A percentile compares a stretch with the other conserved stretches of the same genome.
Evolutionary conservation across 2,113 vertebrate species (phyloP).

Genomic region (Scomber japonicus): DNA sequence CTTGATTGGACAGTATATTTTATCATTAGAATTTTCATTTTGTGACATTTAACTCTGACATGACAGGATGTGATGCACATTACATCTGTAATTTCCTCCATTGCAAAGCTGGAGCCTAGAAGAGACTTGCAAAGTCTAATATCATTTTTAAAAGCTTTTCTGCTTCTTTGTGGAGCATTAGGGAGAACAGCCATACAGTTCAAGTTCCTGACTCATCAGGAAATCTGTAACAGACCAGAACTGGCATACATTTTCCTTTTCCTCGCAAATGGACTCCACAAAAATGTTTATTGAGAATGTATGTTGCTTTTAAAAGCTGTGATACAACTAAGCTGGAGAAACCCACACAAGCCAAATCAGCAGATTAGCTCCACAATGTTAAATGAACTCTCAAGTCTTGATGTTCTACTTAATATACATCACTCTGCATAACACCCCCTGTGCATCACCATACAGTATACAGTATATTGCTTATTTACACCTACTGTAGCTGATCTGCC

Average conservation of each 20-base stretch:
- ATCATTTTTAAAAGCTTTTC: too few relatives aligned
- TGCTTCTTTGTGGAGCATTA: too few relatives aligned
- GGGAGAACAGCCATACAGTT: too few relatives aligned
- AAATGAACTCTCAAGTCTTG: constrained; percentile 45
- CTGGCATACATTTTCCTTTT: too few relatives aligned
- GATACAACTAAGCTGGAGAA: constrained; percentile 12
- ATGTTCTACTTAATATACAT: constrained; percentile 47
- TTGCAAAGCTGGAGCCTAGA: too few relatives aligned
- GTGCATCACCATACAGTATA: constrained; percentile 36
- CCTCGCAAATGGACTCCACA: too few relatives aligned
- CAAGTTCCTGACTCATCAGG: too few relatives aligned
- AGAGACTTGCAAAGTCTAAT: too few relatives aligned
- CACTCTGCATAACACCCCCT: constrained; percentile 20
- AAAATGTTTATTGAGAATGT: neutral
- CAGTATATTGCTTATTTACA: constrained; percentile 49
- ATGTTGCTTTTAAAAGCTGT: constrained; percentile 12
- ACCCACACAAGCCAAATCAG: constrained; percentile 9
- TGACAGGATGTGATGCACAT: constrained; percentile 6
- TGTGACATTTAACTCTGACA: too few relatives aligned
- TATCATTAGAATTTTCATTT: neutral
- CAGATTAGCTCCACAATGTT: constrained; percentile 29
- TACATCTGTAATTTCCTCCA: neutral
- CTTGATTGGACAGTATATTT: neutral
- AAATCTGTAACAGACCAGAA: too few relatives aligned
- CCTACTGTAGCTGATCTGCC: constrained; percentile 40